A percentile compares a stretch with the other conserved stretches of the same genome.
Evolutionary conservation across 2,797 vertebrate species (phyloP).

Genomic region (Parambassis ranga): DNA sequence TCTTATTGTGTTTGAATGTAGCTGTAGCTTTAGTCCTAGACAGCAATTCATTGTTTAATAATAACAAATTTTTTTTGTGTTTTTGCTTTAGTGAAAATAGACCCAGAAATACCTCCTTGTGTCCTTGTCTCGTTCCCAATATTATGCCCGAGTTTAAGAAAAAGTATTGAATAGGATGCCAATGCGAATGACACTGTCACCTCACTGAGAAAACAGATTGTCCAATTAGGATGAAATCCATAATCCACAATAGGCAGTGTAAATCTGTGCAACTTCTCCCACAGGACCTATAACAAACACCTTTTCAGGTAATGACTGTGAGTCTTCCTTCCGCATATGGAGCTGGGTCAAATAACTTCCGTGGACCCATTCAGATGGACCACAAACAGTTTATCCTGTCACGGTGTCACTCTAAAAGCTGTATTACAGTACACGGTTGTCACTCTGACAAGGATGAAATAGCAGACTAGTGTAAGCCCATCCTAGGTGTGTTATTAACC

Average conservation of each 20-base stretch:
- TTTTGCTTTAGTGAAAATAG: background rate
- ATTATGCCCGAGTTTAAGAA: background rate
- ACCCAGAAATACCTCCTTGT: background rate
- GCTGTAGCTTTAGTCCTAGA: too few relatives aligned
- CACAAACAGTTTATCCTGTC: conserved; percentile 31
- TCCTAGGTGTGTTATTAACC: conserved; percentile 60
- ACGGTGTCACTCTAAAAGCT: conserved; percentile 13
- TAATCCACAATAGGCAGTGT: background rate
- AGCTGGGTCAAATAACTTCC: conserved; percentile 3
- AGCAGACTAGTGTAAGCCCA: conserved; percentile 33
- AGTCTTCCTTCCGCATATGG: conserved; percentile 9
- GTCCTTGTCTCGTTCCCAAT: too few relatives aligned
- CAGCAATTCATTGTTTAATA: too few relatives aligned
- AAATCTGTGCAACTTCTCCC: conserved; percentile 1
- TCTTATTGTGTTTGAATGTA: conserved; percentile 2
- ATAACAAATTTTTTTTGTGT: too few relatives aligned
- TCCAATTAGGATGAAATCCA: conserved; percentile 21
- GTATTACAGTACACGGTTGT: conserved; percentile 18
- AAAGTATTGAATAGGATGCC: background rate
- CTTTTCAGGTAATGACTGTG: conserved; percentile 3
- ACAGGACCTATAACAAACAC: background rate
- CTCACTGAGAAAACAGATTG: conserved; percentile 2
- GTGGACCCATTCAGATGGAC: background rate
- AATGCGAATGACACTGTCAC: conserved; percentile 3
- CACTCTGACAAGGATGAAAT: conserved; percentile 39